Evolutionary conservation across 2,797 vertebrate genomes (phyloP), one percentile per base, ranked within the genome.

Genomic region (Calcarius lapponicus): DNA sequence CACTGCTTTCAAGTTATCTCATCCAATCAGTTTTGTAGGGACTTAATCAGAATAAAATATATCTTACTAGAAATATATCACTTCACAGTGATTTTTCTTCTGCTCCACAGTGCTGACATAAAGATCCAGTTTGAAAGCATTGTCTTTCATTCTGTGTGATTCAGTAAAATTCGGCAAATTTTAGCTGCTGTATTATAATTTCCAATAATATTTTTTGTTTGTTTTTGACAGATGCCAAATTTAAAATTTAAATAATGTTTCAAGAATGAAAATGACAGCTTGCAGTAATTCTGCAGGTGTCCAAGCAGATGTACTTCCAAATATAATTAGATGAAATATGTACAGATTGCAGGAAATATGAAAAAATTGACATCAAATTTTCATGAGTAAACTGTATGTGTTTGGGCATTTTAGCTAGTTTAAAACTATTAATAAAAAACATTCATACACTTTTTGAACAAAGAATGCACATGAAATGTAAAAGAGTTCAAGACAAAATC

Each of bases 211-310:
- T 34, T 88, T 92, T 83, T 97, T 94, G 73, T 94, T 96, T 96
- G 96, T 91, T 98, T 98, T 97, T 98, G 98, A 98, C 98, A 98
- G 98, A 98, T 98, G 97, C 97, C 98, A 98, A 98, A 98, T 98
- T 97, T 98, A 97, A 98, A 98, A 98, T 98, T 98, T 98, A 98
- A 98, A 98, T 98, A 97, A 98, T 97, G 96, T 97, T 98, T 97
- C 91, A 97, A 97, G 97, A 98, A 98, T 97, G 97, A 97, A 98
- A 98, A 98, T 98, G 97, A 97, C 98, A 98, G 98, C 97, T 98
- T 98, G 98, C 98, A 98, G 97, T 97, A 98, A 98, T 98, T 96
- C 94, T 98, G 98, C 98, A 98, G 98, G 98, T 98, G 98, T 98
- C 96, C 96, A 96, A 97, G 94, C 98, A 98, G 98, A 98, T 98